phyloP scores from a whole-genome alignment of 2,888 invertebrate genomes.

The Sinopyrophorus schimmeli region DNA sequence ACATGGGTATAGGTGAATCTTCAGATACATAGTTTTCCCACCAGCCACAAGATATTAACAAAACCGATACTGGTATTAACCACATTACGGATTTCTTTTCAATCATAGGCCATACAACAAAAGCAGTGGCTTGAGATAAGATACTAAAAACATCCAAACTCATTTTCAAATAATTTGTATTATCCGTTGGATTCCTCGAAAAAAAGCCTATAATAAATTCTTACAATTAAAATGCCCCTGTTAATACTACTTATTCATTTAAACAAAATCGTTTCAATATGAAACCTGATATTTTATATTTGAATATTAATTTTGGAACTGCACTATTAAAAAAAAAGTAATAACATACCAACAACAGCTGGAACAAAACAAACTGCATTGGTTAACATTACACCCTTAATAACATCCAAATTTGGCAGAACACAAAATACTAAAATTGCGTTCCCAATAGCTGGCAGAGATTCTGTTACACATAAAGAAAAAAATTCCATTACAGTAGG shows the following conservation, averaged over 20 bases:
- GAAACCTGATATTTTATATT: too few species aligned
- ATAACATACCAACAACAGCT: slow-evolving; percentile 64
- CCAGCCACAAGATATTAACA: slow-evolving; percentile 77
- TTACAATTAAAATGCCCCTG: not conserved
- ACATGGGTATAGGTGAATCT: slow-evolving; percentile 44
- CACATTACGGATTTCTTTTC: slow-evolving; percentile 59
- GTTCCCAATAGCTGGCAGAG: slow-evolving; percentile 76
- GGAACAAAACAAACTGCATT: slow-evolving; percentile 85
- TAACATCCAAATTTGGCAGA: slow-evolving; percentile 78
- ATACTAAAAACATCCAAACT: slow-evolving; percentile 64
- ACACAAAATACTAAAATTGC: slow-evolving; percentile 75
- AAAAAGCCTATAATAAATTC: slow-evolving; percentile 63
- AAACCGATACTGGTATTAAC: slow-evolving; percentile 66
- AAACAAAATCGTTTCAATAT: not conserved
- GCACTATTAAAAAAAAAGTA: too few species aligned
- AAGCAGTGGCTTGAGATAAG: slow-evolving; percentile 66
- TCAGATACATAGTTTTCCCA: slow-evolving; percentile 78
- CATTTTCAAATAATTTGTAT: slow-evolving; percentile 35
- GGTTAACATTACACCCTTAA: slow-evolving; percentile 82
- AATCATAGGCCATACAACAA: slow-evolving; percentile 70
- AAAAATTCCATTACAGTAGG: slow-evolving; percentile 62
- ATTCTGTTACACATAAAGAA: slow-evolving; percentile 71
- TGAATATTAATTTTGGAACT: too few species aligned
- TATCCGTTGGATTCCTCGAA: slow-evolving; percentile 58
- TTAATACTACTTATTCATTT: not conserved